Conservation (phyloP, 2,113 vertebrate genomes). For the Heliornis fulica region DNA sequence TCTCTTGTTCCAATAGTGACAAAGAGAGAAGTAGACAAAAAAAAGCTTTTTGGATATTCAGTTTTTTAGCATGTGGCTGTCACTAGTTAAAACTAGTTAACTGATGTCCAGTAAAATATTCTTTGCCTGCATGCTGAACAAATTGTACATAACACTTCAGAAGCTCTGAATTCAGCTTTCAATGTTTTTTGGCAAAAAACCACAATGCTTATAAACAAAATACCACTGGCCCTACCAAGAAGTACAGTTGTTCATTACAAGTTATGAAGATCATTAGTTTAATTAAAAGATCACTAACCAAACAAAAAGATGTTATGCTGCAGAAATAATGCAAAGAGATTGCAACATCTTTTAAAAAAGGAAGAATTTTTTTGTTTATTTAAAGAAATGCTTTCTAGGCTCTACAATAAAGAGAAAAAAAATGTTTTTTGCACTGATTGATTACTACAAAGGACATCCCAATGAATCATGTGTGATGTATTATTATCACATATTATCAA, state of each 20-base stretch:
- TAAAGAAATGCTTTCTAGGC: not conserved
- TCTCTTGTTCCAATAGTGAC: not conserved
- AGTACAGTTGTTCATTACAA: not conserved
- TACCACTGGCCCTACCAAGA: not conserved
- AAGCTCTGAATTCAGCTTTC: not conserved
- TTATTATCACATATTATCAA: not conserved
- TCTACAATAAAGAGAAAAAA: not conserved
- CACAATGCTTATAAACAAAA: not conserved
- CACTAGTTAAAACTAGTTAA: not conserved
- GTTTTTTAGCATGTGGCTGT: not conserved
- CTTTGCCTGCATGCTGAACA: not conserved
- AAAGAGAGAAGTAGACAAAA: not conserved
- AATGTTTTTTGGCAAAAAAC: not conserved
- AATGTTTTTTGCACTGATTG: not conserved
- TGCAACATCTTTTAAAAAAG: not conserved
- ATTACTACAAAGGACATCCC: not conserved
- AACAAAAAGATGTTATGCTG: not conserved
- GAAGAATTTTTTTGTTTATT: not conserved
- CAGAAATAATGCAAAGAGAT: not conserved
- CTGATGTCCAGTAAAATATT: not conserved
- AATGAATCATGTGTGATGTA: not conserved
- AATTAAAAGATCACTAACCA: not conserved
- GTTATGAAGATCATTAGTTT: not conserved
- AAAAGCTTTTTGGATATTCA: not conserved
- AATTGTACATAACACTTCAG: not conserved